Evolutionary conservation across 2,888 invertebrate species (phyloP).

Genomic region (Drosophila sordidapex): DNA sequence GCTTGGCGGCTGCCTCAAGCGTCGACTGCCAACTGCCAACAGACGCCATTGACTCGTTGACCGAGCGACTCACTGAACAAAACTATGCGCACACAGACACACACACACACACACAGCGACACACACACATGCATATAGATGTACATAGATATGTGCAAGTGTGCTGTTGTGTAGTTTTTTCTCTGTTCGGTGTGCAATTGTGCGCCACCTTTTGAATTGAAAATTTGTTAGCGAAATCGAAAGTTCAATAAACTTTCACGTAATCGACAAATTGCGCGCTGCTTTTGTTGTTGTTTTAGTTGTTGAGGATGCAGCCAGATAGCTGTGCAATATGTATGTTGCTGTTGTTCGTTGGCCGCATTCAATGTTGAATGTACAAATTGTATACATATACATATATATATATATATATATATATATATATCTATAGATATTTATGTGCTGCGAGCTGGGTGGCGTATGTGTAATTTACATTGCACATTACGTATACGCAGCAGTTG

Average conservation of each 20-base stretch:
- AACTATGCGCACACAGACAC: constrained; percentile 42
- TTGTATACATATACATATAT: not conserved
- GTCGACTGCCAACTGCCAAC: constrained; percentile 50
- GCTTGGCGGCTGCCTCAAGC: constrained; percentile 43
- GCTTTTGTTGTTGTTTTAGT: constrained; percentile 14
- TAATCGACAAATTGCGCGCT: constrained; percentile 62
- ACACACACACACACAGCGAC: constrained; percentile 6
- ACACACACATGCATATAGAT: not conserved
- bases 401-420: not conserved
- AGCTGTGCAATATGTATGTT: constrained; percentile 29
- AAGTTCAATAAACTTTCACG: constrained; percentile 84
- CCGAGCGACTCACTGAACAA: constrained; percentile 77
- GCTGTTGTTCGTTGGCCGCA: constrained; percentile 53
- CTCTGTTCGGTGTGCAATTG: constrained; percentile 48
- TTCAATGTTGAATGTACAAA: constrained; percentile 49
- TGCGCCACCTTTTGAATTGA: constrained; percentile 62
- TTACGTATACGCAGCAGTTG: constrained; percentile 58
- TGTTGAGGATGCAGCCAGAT: constrained; percentile 29
- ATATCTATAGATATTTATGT: constrained; percentile 1
- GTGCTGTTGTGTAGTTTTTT: constrained; percentile 16
- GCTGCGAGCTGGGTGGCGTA: constrained; percentile 42
- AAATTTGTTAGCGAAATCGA: constrained; percentile 81
- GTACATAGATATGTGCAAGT: constrained; percentile 1
- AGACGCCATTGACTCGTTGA: constrained; percentile 78
- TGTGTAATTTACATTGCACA: constrained; percentile 45